Evolutionary conservation across 2,797 vertebrate genomes (phyloP).

Genomic region (Gastrophryne carolinensis): DNA sequence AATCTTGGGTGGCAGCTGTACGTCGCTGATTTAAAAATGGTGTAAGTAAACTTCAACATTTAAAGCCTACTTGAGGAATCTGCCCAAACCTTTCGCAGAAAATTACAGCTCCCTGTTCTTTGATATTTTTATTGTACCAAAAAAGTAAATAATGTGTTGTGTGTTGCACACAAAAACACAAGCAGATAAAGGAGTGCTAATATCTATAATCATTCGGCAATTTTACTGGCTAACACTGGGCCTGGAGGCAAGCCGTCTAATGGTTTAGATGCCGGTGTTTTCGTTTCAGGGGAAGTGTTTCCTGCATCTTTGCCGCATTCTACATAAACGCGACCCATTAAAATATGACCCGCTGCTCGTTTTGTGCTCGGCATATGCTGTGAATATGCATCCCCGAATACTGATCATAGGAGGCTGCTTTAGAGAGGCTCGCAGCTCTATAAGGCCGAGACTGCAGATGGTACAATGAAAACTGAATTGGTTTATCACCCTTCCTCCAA

Average conservation of each 20-base stretch:
- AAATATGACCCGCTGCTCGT: neutral
- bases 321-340: neutral
- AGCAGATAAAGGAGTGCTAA: neutral
- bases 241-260: neutral
- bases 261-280: neutral
- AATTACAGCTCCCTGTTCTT: too few relatives aligned
- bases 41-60: neutral
- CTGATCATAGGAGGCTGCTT: neutral
- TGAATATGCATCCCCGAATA: neutral
- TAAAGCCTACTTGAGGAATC: neutral
- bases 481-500: neutral
- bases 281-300: neutral
- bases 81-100: neutral
- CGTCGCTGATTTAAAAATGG: too few relatives aligned
- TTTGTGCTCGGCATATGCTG: neutral
- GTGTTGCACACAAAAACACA: neutral
- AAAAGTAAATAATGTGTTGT: neutral
- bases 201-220: conserved; percentile 8
- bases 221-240: neutral
- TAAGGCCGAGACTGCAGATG: neutral
- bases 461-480: neutral
- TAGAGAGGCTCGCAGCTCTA: neutral
- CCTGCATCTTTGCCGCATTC: neutral
- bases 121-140: too few relatives aligned
- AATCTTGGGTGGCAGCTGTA: too few relatives aligned